These are phyloP conservation scores for Nephrotoma appendiculata DNA, from an alignment of 2,888 invertebrate genomes.

Conservation along the genomic window DNA sequence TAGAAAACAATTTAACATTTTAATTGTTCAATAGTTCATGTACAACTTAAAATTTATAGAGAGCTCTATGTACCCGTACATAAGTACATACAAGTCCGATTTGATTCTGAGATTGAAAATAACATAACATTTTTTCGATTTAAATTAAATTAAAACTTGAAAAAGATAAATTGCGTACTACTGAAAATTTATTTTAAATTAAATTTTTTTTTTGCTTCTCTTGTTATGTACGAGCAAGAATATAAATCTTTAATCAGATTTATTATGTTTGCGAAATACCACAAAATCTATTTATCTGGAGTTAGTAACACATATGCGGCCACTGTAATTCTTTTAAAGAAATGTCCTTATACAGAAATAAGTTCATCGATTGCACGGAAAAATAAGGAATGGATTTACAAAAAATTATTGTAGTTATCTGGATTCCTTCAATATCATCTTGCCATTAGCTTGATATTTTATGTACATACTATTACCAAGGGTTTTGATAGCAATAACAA, in stretches of 20 bases:
- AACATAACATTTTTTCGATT: neutral
- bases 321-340: too few species aligned
- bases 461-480: too few species aligned
- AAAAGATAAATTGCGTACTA: neutral
- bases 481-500: too few species aligned
- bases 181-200: neutral
- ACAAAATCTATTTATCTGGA: neutral
- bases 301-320: neutral
- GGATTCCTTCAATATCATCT: too few species aligned
- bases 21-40: neutral
- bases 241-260: neutral
- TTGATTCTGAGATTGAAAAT: neutral
- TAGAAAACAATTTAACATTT: neutral
- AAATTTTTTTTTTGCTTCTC: neutral
- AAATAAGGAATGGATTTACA: neutral
- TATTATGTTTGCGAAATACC: neutral
- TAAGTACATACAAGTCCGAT: neutral
- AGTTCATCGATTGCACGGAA: neutral
- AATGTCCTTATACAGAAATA: too few species aligned
- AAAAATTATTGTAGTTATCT: neutral
- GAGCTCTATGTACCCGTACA: neutral
- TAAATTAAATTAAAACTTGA: neutral
- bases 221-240: neutral
- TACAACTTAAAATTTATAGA: neutral
- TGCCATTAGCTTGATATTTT: too few species aligned